phyloP scores from a whole-genome alignment of 2,113 vertebrate species.

The Monarcha castaneiventris region DNA sequence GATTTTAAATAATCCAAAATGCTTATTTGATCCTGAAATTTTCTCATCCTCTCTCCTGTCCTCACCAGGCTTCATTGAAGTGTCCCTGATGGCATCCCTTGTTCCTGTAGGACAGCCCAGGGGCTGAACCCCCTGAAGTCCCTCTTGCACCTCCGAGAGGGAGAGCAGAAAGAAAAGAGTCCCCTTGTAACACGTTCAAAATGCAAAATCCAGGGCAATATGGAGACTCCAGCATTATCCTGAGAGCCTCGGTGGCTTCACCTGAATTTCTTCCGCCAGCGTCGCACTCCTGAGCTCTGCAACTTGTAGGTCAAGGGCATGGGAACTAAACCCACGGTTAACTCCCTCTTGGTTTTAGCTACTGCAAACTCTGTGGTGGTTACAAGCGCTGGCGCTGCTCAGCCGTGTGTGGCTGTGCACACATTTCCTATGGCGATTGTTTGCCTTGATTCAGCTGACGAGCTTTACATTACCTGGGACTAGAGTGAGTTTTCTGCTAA shows the following conservation, averaged over 20 bases:
- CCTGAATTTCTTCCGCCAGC: not conserved
- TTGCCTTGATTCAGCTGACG: slow-evolving; percentile 33
- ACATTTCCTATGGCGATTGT: slow-evolving; percentile 30
- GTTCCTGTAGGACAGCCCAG: not conserved
- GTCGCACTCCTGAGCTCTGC: accelerated
- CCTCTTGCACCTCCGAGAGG: not conserved
- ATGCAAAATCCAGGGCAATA: not conserved
- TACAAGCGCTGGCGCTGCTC: not conserved
- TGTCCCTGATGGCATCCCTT: not conserved
- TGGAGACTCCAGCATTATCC: not conserved
- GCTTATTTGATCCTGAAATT: not conserved
- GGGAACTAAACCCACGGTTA: not conserved
- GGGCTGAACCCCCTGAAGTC: not conserved
- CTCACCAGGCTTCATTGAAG: not conserved
- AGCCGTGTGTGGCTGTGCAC: slow-evolving; percentile 35
- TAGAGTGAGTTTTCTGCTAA: not conserved
- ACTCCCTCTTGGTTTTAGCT: not conserved
- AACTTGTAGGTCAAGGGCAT: slow-evolving; percentile 23
- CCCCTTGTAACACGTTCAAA: accelerated
- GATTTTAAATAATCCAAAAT: not conserved
- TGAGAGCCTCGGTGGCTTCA: not conserved
- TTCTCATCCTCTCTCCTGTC: not conserved
- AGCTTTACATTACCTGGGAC: slow-evolving; percentile 39
- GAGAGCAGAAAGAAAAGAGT: not conserved
- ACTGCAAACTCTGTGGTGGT: not conserved